Percentiles rank a stretch among this genome's conserved stretches.
phyloP scores from a whole-genome alignment of 2,888 invertebrate species.

The Yponomeuta malinellus region DNA sequence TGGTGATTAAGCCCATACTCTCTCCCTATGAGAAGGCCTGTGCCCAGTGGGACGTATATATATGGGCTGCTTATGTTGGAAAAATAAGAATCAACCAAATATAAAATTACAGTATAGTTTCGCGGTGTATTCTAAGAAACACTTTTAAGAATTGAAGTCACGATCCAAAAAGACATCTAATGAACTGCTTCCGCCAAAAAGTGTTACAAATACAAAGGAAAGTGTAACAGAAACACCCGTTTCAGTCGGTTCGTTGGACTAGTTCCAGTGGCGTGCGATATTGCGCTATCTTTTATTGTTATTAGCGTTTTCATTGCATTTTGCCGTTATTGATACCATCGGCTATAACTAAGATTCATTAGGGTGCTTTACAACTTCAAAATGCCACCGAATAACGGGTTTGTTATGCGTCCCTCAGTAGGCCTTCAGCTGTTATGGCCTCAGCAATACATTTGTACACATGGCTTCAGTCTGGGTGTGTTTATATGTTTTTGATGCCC shows the following conservation, averaged over 20 bases:
- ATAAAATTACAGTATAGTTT: no score
- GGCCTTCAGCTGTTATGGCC: neutral
- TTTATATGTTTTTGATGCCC: no score
- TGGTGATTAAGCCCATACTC: no score
- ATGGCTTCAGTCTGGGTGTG: no score
- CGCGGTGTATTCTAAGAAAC: no score
- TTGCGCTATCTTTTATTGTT: constrained; percentile 15
- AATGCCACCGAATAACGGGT: neutral
- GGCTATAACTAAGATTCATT: constrained; percentile 1
- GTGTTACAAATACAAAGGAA: neutral
- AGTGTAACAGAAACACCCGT: neutral
- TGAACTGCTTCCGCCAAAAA: neutral
- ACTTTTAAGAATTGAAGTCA: neutral
- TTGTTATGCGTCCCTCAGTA: neutral
- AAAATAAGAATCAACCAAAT: no score
- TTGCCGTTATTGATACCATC: neutral
- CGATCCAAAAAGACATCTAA: neutral
- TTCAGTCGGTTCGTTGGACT: constrained; percentile 4
- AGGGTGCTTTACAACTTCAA: neutral
- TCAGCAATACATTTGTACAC: no score
- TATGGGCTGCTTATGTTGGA: no score
- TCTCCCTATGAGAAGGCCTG: no score
- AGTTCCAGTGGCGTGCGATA: constrained; percentile 9
- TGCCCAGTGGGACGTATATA: no score
- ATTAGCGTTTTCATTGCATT: constrained; percentile 8